phyloP scores from a whole-genome alignment of 2,113 vertebrate species.

The Erpornis zantholeuca region DNA sequence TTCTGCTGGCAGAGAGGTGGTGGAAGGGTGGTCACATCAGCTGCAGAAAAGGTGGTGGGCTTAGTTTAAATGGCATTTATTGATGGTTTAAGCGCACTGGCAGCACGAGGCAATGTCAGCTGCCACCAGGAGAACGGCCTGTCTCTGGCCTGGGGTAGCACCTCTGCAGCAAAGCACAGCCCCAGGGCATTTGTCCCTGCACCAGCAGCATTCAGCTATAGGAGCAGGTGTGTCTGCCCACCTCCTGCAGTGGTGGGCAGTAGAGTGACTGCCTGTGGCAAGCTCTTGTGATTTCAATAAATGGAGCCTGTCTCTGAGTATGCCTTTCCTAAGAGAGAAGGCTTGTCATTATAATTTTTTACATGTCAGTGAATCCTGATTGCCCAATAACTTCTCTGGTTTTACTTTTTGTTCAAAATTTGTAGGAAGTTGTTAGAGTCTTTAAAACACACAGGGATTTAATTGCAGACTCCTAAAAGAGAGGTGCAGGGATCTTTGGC shows the following conservation, averaged over 20 bases:
- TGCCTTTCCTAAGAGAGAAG: not conserved
- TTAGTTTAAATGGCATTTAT: not conserved
- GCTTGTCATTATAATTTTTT: not conserved
- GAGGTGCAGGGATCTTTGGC: not conserved
- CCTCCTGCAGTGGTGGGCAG: not conserved
- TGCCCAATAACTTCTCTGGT: not conserved
- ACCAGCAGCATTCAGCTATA: accelerated
- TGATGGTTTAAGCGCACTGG: not conserved
- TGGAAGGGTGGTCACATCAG: not conserved
- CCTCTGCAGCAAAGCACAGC: not conserved
- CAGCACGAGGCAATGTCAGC: not conserved
- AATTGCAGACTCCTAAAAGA: not conserved
- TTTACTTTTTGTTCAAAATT: not conserved
- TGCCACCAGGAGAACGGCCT: not conserved
- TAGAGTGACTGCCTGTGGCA: not conserved
- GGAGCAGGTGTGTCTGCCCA: not conserved
- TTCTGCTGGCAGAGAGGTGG: not conserved
- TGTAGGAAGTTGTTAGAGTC: not conserved
- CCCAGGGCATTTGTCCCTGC: accelerated
- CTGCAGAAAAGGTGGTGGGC: not conserved
- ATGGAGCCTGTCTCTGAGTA: not conserved
- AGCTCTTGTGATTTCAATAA: not conserved
- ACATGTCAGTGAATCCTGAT: not conserved
- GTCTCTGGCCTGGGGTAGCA: not conserved
- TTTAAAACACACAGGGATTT: not conserved